Conservation (phyloP, 2,113 vertebrate genomes). For the Phaetusa simplex region DNA sequence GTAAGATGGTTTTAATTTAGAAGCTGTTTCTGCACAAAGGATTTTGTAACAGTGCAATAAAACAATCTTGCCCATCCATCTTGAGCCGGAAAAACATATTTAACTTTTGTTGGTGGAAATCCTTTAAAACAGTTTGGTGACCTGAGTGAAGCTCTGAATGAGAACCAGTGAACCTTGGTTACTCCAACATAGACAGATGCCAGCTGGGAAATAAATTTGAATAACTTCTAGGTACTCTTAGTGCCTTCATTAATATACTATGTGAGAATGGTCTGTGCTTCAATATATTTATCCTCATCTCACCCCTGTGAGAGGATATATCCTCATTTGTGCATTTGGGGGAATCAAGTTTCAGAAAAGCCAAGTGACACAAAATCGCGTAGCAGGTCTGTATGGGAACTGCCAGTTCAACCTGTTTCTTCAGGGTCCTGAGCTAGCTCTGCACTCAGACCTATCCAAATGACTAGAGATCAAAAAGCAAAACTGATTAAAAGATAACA, state of each 20-base stretch:
- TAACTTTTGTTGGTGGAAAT: neutral
- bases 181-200: neutral
- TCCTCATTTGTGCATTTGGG: neutral
- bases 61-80: neutral
- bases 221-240: neutral
- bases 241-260: neutral
- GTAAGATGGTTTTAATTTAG: conserved; percentile 8
- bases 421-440: neutral
- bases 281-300: neutral
- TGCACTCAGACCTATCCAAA: neutral
- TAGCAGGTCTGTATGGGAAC: neutral
- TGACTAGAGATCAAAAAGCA: neutral
- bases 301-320: neutral
- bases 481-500: neutral
- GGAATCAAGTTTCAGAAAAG: neutral
- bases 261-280: neutral
- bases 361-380: neutral
- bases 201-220: neutral
- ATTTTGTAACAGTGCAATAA: conserved; percentile 10
- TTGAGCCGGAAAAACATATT: neutral
- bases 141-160: neutral
- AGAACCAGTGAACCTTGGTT: neutral
- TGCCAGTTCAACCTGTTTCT: neutral
- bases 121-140: neutral
- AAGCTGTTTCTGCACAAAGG: conserved; percentile 18